Conservation (phyloP, 1,140 invertebrate species). For the Hormaphis cornu region DNA sequence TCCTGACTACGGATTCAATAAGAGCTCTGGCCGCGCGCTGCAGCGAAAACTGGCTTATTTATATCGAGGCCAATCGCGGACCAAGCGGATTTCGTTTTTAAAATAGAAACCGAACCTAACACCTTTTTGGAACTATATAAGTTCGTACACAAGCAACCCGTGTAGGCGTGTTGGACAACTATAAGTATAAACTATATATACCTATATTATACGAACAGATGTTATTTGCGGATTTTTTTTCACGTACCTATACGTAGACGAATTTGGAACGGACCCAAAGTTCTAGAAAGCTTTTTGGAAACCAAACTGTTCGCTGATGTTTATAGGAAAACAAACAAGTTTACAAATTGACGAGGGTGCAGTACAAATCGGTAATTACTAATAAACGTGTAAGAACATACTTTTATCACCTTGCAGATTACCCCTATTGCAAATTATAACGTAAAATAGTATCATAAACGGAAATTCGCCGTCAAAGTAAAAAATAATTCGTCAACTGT, state of each 20-base stretch:
- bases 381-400: background rate
- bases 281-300: background rate
- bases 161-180: background rate
- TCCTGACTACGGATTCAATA: background rate
- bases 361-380: background rate
- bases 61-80: constrained; percentile 31
- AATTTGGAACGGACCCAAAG: background rate
- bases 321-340: background rate
- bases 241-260: too few species aligned
- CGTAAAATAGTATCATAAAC: too few species aligned
- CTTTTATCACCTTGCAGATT: background rate
- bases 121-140: constrained; percentile 17
- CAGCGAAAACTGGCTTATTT: constrained; percentile 5
- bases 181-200: background rate
- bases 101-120: constrained; percentile 20
- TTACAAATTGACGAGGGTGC: too few species aligned
- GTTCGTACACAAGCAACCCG: background rate
- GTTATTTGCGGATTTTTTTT: constrained; percentile 17
- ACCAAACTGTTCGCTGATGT: background rate
- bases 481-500: too few species aligned
- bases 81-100: constrained; percentile 8
- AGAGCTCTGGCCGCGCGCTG: constrained; percentile 25
- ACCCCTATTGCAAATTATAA: too few species aligned
- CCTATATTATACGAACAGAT: background rate
- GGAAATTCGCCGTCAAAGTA: too few species aligned